Evolutionary conservation across 1,140 invertebrate genomes (phyloP).

Genomic region (Acyrthosiphon pisum): DNA sequence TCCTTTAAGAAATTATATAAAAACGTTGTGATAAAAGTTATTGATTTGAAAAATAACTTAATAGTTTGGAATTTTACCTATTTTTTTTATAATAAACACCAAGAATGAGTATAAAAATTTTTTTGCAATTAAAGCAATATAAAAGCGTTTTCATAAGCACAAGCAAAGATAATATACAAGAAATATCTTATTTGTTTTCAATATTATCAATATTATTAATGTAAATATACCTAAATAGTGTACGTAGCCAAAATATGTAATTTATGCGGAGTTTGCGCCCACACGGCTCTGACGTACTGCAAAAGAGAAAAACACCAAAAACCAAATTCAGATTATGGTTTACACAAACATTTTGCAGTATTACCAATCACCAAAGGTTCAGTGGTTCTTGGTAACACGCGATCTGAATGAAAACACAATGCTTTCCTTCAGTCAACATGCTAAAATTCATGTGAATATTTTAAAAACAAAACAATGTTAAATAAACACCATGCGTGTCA

Average conservation of each 20-base stretch:
- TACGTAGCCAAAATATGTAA: constrained; percentile 55
- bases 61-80: constrained; percentile 22
- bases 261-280: constrained; percentile 59
- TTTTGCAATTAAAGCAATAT: background rate
- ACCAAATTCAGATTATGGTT: constrained; percentile 50
- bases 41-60: background rate
- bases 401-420: constrained; percentile 34
- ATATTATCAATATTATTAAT: constrained; percentile 51
- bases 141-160: constrained; percentile 14
- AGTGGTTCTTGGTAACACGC: constrained; percentile 31
- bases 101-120: background rate
- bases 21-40: background rate
- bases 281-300: constrained; percentile 59
- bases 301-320: constrained; percentile 58
- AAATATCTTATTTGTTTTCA: constrained; percentile 31
- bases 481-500: constrained; percentile 42
- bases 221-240: constrained; percentile 51
- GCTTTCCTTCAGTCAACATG: constrained; percentile 22
- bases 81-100: background rate
- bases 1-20: background rate
- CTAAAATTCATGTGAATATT: constrained; percentile 41
- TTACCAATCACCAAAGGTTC: constrained; percentile 46
- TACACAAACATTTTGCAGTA: constrained; percentile 48
- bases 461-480: constrained; percentile 49
- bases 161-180: constrained; percentile 41